Conservation (phyloP, 2,888 invertebrate species). For the Leptarthrus brevirostris region DNA sequence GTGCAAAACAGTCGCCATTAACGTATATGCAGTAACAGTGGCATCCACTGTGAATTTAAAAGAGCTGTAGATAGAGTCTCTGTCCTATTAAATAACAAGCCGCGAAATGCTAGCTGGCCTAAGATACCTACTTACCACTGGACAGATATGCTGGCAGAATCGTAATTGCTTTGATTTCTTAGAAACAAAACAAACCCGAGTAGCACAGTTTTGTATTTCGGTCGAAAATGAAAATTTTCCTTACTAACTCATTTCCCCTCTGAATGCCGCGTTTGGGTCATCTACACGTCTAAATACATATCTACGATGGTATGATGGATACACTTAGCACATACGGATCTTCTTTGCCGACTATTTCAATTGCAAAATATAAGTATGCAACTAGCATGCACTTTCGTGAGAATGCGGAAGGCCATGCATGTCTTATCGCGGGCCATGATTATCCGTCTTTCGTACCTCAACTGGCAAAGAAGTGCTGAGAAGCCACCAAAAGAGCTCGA, state of each 20-base stretch:
- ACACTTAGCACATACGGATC: slow-evolving; percentile 23
- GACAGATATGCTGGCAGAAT: slow-evolving; percentile 35
- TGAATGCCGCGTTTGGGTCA: slow-evolving; percentile 29
- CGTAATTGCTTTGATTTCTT: slow-evolving; percentile 36
- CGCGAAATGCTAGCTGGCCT: slow-evolving; percentile 5
- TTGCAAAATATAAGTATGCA: slow-evolving; percentile 44
- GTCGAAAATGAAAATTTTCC: slow-evolving; percentile 49
- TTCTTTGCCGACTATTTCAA: slow-evolving; percentile 35
- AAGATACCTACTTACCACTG: slow-evolving; percentile 32
- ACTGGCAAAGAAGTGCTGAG: slow-evolving; percentile 30
- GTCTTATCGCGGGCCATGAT: slow-evolving; percentile 46
- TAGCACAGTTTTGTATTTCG: slow-evolving; percentile 48
- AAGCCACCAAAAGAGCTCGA: slow-evolving; percentile 1
- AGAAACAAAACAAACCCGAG: slow-evolving; percentile 29
- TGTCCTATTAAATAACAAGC: slow-evolving; percentile 46
- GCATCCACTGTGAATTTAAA: slow-evolving; percentile 27
- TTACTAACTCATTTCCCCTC: slow-evolving; percentile 42
- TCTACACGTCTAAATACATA: background rate
- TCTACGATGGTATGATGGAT: slow-evolving; percentile 20
- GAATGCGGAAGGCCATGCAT: slow-evolving; percentile 52
- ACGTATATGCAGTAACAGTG: slow-evolving; percentile 25
- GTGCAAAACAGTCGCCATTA: slow-evolving; percentile 3
- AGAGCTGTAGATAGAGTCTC: slow-evolving; percentile 15
- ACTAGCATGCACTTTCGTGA: slow-evolving; percentile 49
- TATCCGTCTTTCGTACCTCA: slow-evolving; percentile 39